Conservation (phyloP, 2,888 invertebrate species). For the Anaspis maculata region DNA sequence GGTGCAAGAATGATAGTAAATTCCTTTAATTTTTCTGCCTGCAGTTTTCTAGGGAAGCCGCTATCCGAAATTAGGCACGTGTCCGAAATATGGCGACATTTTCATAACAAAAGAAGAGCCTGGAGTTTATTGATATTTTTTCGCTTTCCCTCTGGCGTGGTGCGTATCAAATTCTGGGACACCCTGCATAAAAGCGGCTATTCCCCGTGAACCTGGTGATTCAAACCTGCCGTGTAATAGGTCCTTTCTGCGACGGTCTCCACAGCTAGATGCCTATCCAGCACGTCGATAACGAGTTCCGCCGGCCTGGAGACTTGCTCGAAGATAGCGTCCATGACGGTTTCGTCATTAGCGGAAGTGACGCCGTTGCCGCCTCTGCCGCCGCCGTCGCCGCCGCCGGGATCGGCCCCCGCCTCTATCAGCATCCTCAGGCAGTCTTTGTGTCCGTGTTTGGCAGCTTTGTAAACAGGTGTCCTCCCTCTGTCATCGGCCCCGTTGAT, state of each 20-base stretch:
- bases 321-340: slow-evolving; percentile 38
- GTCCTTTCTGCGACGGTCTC: slow-evolving; percentile 26
- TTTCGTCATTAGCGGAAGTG: slow-evolving; percentile 31
- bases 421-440: slow-evolving; percentile 44
- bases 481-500: slow-evolving; percentile 27
- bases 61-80: too few relatives aligned
- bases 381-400: too few relatives aligned
- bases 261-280: slow-evolving; percentile 32
- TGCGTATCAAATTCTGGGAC: too few relatives aligned
- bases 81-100: too few relatives aligned
- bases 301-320: slow-evolving; percentile 35
- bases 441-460: slow-evolving; percentile 46
- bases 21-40: too few relatives aligned
- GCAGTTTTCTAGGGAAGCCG: too few relatives aligned
- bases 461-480: slow-evolving; percentile 47
- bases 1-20: too few relatives aligned
- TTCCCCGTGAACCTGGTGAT: too few relatives aligned
- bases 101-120: too few relatives aligned
- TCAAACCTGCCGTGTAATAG: slow-evolving; percentile 21
- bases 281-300: slow-evolving; percentile 32
- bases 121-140: too few relatives aligned
- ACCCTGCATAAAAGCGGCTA: too few relatives aligned
- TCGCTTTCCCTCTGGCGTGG: too few relatives aligned
- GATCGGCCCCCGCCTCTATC: slow-evolving; percentile 38
- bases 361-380: slow-evolving; percentile 28